phyloP scores from a whole-genome alignment of 2,888 invertebrate species.

The Sesia bembeciformis region DNA sequence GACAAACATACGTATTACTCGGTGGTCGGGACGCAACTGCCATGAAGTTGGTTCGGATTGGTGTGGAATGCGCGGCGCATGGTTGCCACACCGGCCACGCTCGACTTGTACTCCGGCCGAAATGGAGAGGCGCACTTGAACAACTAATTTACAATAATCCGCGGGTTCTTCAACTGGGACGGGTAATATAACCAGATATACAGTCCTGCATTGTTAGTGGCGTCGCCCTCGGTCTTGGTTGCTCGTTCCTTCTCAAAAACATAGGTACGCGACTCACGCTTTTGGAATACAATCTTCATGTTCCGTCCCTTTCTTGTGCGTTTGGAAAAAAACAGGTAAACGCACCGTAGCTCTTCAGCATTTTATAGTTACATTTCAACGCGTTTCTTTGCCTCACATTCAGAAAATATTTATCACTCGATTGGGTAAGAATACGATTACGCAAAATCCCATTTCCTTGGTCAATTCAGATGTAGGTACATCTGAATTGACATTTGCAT shows the following conservation, averaged over 20 bases:
- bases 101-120: slow-evolving; percentile 46
- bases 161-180: slow-evolving; percentile 32
- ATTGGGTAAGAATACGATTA: too few relatives aligned
- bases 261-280: slow-evolving; percentile 42
- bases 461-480: too few relatives aligned
- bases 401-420: too few relatives aligned
- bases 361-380: too few relatives aligned
- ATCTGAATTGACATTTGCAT: too few relatives aligned
- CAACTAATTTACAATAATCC: slow-evolving; percentile 38
- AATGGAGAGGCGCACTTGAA: slow-evolving; percentile 40
- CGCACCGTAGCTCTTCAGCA: not conserved
- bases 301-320: slow-evolving; percentile 48
- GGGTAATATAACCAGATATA: slow-evolving; percentile 67
- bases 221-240: slow-evolving; percentile 63
- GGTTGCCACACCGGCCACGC: slow-evolving; percentile 66
- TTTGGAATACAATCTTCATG: slow-evolving; percentile 45
- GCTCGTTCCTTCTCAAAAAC: slow-evolving; percentile 38
- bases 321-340: slow-evolving; percentile 62
- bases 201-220: slow-evolving; percentile 66
- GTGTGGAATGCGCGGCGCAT: slow-evolving; percentile 72
- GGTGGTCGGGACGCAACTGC: slow-evolving; percentile 58
- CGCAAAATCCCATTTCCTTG: too few relatives aligned
- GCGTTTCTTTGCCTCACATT: too few relatives aligned
- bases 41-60: slow-evolving; percentile 64
- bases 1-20: slow-evolving; percentile 43